Percentiles rank a stretch among this genome's conserved stretches.
Evolutionary conservation across 1,140 invertebrate species (phyloP).

Genomic region (Drosophila santomea): DNA sequence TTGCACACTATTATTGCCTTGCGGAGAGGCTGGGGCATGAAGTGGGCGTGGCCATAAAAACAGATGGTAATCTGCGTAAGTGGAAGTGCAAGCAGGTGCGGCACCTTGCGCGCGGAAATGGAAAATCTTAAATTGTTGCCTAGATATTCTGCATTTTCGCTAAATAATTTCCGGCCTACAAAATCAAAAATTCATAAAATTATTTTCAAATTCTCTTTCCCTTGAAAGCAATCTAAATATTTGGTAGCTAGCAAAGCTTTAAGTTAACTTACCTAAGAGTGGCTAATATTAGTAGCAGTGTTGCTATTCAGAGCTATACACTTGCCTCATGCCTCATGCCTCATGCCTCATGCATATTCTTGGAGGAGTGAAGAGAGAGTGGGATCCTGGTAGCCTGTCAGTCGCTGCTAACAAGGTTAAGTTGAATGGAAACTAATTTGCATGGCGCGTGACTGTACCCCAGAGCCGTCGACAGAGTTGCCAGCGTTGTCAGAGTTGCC

Average conservation of each 20-base stretch:
- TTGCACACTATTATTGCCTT: slow-evolving; percentile 38
- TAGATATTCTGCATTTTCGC: background rate
- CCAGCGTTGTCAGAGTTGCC: slow-evolving; percentile 55
- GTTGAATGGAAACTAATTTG: slow-evolving; percentile 75
- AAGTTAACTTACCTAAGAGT: background rate
- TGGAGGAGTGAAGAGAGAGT: background rate
- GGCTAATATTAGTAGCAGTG: slow-evolving; percentile 5
- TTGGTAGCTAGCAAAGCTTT: background rate
- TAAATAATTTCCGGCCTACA: background rate
- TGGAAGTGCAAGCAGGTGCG: slow-evolving; percentile 70
- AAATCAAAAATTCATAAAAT: background rate
- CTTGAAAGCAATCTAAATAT: background rate
- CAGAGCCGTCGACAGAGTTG: background rate
- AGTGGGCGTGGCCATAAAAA: slow-evolving; percentile 56
- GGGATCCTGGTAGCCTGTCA: slow-evolving; percentile 24
- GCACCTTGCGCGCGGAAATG: slow-evolving; percentile 3
- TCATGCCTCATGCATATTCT: slow-evolving; percentile 23
- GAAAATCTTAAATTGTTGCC: slow-evolving; percentile 18
- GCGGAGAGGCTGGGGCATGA: background rate
- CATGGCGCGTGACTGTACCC: slow-evolving; percentile 76
- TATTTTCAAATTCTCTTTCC: background rate
- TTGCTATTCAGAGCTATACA: background rate
- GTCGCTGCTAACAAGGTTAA: slow-evolving; percentile 71
- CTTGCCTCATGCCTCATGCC: slow-evolving; percentile 14
- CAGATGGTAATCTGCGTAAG: slow-evolving; percentile 75